phyloP scores from a whole-genome alignment of 2,113 vertebrate species.

The Uria aalge region DNA sequence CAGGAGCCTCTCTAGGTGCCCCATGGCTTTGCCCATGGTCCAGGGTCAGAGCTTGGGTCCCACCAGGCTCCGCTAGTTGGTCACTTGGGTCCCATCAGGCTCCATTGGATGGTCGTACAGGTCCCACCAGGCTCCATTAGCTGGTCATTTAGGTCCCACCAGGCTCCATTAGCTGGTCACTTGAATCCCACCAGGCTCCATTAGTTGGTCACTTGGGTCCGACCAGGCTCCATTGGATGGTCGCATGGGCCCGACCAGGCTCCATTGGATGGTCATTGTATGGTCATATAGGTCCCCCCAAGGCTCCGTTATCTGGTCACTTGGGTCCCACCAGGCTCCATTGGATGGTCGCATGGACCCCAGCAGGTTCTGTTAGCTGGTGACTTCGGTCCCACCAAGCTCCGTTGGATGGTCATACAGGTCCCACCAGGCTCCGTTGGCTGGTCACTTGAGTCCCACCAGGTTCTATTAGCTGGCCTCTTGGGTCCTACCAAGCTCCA shows the following conservation, averaged over 20 bases:
- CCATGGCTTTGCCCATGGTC: neutral
- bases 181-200: fast-evolving
- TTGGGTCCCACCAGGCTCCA: fast-evolving
- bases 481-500: fast-evolving
- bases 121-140: neutral
- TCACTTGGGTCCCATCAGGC: neutral
- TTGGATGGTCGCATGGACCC: fast-evolving
- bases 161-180: fast-evolving
- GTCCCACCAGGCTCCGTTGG: fast-evolving
- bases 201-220: fast-evolving
- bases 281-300: neutral
- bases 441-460: fast-evolving
- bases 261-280: neutral
- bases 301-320: neutral
- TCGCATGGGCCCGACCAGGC: fast-evolving
- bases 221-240: fast-evolving
- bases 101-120: neutral
- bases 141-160: neutral
- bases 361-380: neutral
- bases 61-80: no score
- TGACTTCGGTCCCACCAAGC: neutral
- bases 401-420: fast-evolving
- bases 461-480: fast-evolving
- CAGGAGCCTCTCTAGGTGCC: neutral
- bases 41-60: neutral